These are phyloP conservation scores for Phrixothrix hirtus DNA, from an alignment of 2,888 invertebrate genomes.

Conservation along the genomic window DNA sequence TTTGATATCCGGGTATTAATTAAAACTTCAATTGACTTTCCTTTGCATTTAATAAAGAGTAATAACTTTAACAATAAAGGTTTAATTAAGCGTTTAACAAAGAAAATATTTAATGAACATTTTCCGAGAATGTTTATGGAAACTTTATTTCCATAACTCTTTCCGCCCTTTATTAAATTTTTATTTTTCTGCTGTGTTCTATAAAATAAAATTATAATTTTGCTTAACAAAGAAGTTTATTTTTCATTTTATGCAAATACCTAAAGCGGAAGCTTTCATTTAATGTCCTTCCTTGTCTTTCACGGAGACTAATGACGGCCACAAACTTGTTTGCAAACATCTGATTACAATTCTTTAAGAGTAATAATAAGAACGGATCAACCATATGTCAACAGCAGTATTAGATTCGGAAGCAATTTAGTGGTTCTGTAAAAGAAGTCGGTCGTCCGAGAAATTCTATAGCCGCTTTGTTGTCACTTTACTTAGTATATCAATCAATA, in stretches of 20 bases:
- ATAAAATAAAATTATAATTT: conserved; percentile 13
- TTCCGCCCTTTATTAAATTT: conserved; percentile 20
- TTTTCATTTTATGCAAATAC: conserved; percentile 11
- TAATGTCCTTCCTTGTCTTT: not conserved
- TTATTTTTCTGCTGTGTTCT: conserved; percentile 5
- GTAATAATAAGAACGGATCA: conserved; percentile 38
- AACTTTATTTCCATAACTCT: conserved; percentile 23
- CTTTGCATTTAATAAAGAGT: conserved; percentile 24
- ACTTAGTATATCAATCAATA: conserved; percentile 42
- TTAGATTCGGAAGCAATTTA: conserved; percentile 46
- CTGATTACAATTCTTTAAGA: conserved; percentile 33
- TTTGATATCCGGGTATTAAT: conserved; percentile 16
- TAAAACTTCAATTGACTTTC: conserved; percentile 27
- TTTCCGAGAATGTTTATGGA: conserved; percentile 15
- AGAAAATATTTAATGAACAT: conserved; percentile 27
- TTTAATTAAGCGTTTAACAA: conserved; percentile 28
- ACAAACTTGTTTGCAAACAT: conserved; percentile 7
- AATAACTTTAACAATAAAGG: conserved; percentile 27
- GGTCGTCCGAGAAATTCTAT: conserved; percentile 42
- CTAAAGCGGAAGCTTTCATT: conserved; percentile 2
- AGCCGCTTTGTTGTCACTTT: conserved; percentile 44
- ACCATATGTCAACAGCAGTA: conserved; percentile 44
- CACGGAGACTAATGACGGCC: not conserved
- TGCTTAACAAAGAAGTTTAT: conserved; percentile 8
- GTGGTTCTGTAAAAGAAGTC: conserved; percentile 41